phyloP scores from a whole-genome alignment of 2,888 invertebrate species.

The Phyto melanocephala region DNA sequence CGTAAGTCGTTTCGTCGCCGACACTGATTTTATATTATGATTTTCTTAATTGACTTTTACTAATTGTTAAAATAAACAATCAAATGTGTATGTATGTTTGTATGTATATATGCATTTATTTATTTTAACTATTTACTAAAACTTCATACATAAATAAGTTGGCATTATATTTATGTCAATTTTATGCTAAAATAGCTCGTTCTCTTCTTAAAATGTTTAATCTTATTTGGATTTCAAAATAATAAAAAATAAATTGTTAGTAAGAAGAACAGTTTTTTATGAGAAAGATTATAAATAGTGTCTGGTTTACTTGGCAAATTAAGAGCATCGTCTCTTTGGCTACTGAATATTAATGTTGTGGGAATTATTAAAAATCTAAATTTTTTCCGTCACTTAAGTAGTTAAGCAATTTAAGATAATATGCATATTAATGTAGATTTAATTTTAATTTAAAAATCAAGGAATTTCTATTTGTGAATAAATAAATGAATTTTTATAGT shows the following conservation, averaged over 20 bases:
- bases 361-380: neutral
- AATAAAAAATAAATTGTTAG: neutral
- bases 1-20: no score
- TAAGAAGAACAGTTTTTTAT: slow-evolving; percentile 14
- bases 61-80: neutral
- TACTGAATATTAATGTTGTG: neutral
- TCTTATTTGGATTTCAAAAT: slow-evolving; percentile 11
- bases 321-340: neutral
- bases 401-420: neutral
- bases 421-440: neutral
- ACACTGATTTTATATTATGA: neutral
- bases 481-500: no score
- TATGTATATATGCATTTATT: no score
- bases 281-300: slow-evolving; percentile 14
- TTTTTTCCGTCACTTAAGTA: neutral
- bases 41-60: neutral
- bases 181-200: slow-evolving; percentile 25
- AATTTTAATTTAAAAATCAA: neutral
- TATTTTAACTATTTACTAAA: no score
- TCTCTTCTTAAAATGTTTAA: neutral
- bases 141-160: neutral
- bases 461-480: neutral
- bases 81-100: neutral
- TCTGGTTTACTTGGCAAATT: neutral
- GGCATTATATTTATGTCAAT: slow-evolving; percentile 29